Conservation (phyloP, 2,888 invertebrate species). For the Andrena camellia region DNA sequence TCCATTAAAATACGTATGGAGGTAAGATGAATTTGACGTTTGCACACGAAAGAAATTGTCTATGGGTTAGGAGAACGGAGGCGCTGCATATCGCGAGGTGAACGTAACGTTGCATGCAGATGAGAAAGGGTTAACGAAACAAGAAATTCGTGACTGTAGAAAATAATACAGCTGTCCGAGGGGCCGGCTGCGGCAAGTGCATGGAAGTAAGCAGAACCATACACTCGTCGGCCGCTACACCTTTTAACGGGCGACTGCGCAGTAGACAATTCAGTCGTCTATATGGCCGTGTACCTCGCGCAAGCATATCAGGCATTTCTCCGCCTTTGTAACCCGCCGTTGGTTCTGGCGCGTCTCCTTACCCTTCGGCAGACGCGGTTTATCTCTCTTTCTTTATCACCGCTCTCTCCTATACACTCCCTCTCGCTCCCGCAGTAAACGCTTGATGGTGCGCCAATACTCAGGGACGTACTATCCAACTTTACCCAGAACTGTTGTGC, state of each 20-base stretch:
- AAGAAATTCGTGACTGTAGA: constrained; percentile 47
- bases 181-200: constrained; percentile 47
- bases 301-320: constrained; percentile 63
- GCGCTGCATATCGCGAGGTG: constrained; percentile 12
- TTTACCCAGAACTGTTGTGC: constrained; percentile 10
- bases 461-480: constrained; percentile 53
- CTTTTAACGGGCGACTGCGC: constrained; percentile 70
- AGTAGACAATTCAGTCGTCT: constrained; percentile 65
- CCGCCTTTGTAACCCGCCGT: constrained; percentile 54
- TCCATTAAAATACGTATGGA: no score
- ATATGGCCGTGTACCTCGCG: constrained; percentile 56
- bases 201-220: constrained; percentile 47
- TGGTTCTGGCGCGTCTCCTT: constrained; percentile 49
- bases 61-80: not conserved
- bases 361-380: constrained; percentile 49
- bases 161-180: constrained; percentile 46
- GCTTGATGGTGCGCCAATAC: constrained; percentile 65
- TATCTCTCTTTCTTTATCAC: constrained; percentile 55
- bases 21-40: no score
- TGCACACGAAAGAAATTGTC: no score
- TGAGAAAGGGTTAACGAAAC: constrained; percentile 38
- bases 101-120: constrained; percentile 16
- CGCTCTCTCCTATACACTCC: constrained; percentile 27
- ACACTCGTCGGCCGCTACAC: constrained; percentile 63
- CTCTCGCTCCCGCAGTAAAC: constrained; percentile 53